Percentiles rank a stretch among this genome's conserved stretches.
These are phyloP conservation scores for Corticium candelabrum DNA, from an alignment of 37 sponge, comb jelly and placozoan species.

Conservation along the genomic window DNA sequence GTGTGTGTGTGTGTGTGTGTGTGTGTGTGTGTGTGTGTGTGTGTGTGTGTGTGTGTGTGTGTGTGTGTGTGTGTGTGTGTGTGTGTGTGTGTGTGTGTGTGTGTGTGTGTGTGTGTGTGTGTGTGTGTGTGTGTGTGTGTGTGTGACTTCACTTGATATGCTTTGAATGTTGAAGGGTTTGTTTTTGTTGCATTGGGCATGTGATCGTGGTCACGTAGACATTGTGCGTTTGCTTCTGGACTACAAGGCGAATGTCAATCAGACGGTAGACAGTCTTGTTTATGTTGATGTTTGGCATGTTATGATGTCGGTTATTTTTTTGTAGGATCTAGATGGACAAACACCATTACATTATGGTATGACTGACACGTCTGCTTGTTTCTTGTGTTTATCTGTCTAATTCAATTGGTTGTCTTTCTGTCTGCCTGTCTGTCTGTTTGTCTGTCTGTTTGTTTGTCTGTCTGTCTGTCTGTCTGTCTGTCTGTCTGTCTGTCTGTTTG, in stretches of 20 bases:
- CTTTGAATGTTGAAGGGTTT: neutral
- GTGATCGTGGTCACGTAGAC: slow-evolving; percentile 63
- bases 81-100: slow-evolving; percentile 30
- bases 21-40: slow-evolving; percentile 48
- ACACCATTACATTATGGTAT: neutral
- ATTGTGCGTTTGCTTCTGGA: slow-evolving; percentile 36
- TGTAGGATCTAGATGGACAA: neutral
- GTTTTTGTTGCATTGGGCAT: slow-evolving; percentile 68
- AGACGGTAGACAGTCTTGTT: slow-evolving; percentile 9
- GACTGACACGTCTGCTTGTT: neutral
- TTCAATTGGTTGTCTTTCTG: too few relatives aligned
- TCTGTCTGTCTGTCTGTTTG: too few relatives aligned
- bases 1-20: slow-evolving; percentile 49
- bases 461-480: too few relatives aligned
- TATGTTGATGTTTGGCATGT: neutral
- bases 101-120: slow-evolving; percentile 25
- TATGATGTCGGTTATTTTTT: neutral
- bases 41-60: slow-evolving; percentile 48
- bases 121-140: neutral
- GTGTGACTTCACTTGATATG: slow-evolving; percentile 20
- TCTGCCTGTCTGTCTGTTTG: too few relatives aligned
- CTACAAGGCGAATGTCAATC: slow-evolving; percentile 43
- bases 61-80: slow-evolving; percentile 43
- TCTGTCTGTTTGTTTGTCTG: too few relatives aligned
- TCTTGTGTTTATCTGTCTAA: neutral